Evolutionary conservation across 2,888 invertebrate species (phyloP).

Genomic region (Andrena praecox): DNA sequence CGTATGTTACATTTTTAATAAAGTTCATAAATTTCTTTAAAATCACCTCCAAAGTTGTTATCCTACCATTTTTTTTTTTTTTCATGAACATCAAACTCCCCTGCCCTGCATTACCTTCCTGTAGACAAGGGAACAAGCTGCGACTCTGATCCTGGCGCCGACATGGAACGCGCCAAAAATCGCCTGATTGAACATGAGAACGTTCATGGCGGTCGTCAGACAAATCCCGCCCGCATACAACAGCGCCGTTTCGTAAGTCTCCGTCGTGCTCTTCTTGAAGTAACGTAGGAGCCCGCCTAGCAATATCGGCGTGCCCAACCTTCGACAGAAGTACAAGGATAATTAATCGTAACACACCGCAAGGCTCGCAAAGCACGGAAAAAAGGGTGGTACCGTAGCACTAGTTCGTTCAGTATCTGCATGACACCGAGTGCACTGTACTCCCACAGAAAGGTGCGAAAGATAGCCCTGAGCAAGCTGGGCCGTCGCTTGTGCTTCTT

Average conservation of each 20-base stretch:
- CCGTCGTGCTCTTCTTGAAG: conserved; percentile 84
- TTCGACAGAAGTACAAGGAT: conserved; percentile 73
- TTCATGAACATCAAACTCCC: no score
- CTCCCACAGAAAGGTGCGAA: conserved; percentile 84
- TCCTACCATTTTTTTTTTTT: no score
- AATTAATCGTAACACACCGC: neutral
- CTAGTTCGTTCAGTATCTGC: conserved; percentile 84
- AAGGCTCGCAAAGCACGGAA: neutral
- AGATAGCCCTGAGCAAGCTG: conserved; percentile 85
- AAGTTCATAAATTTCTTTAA: no score
- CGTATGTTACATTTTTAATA: no score
- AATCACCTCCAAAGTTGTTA: no score
- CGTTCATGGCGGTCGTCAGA: conserved; percentile 83
- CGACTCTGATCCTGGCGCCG: conserved; percentile 93
- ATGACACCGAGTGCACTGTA: conserved; percentile 84
- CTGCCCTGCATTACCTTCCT: conserved; percentile 89
- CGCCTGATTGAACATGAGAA: conserved; percentile 89
- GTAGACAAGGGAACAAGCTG: conserved; percentile 93
- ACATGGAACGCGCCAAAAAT: conserved; percentile 90
- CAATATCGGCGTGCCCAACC: conserved; percentile 89
- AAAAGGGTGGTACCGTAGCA: conserved; percentile 51
- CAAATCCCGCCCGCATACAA: conserved; percentile 81
- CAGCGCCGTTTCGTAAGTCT: conserved; percentile 76
- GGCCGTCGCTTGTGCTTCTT: conserved; percentile 80
- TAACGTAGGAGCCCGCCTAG: conserved; percentile 89